Evolutionary conservation across 2,113 vertebrate species (phyloP), one percentile per base, ranked within the genome.

Genomic region (Delphinus delphis): DNA sequence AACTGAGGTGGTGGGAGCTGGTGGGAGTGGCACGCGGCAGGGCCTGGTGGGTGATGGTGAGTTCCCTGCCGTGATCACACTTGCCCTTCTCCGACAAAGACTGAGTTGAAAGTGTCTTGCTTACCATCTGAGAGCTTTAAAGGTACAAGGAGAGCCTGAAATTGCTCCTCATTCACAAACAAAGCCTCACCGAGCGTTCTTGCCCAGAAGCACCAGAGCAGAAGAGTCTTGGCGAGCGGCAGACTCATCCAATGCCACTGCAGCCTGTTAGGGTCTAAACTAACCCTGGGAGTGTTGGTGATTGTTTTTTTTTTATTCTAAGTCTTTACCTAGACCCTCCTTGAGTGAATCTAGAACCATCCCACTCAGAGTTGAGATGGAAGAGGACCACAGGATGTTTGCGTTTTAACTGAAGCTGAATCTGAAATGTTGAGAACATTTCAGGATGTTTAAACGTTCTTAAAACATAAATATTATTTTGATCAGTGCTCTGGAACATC

Each of bases 231-330:
- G 8, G 41, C 0, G 6, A 18, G 10, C 0, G 1, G 63, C 62
- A 8, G 5, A n/a, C 2, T 6, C 33, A 5, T 36, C 13, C 4
- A 13, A 68, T 0, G 0, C 36, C 10, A 9, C 1, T 25, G 21
- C 15, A 28, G 38, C 9, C 55, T 26, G 47, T 67, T 5, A 1
- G 0, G 4, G 36, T 50, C 28, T 67, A 60, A 21, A 20, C 10
- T 62, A 62, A 21, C 28, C n/a, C 5, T 15, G 4, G 44, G 8
- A 25, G 65, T 6, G n/a, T 1, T 9, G 14, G 7, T 3, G 83
- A 3, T 8, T 38, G 38, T 62, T 36, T 38, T 80, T 15, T 13
- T n/a, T 8, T n/a, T 67, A 62, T 62, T 62, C 60, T 62, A 25
- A 21, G 23, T 70, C 50, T 96, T 80, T 21, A 11, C 21, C 3